phyloP scores from a whole-genome alignment of 2,797 vertebrate genomes.

The Artibeus lituratus region DNA sequence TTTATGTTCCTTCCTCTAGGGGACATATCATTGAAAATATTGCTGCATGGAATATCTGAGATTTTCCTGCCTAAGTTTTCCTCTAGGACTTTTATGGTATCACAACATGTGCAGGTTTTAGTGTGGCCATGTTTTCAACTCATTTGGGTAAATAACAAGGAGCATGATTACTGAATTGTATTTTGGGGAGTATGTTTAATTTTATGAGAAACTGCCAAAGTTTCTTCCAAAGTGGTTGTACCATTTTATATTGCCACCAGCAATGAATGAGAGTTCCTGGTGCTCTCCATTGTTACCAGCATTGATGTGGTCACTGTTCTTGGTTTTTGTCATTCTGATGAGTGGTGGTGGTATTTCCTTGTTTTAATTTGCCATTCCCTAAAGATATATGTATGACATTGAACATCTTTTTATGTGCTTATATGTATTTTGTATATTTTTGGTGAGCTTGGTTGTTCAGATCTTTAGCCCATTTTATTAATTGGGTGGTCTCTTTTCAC shows the following conservation, averaged over 20 bases:
- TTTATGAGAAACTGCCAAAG: neutral
- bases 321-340: neutral
- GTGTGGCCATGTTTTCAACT: neutral
- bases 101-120: neutral
- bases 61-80: too few species aligned
- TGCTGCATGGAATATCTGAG: too few species aligned
- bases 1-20: too few species aligned
- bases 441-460: neutral
- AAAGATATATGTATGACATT: too few species aligned
- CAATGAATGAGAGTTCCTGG: neutral
- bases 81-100: too few species aligned
- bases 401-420: neutral
- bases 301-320: neutral
- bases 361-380: neutral
- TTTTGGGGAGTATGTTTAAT: neutral
- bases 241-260: neutral
- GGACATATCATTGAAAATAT: too few species aligned
- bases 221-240: neutral
- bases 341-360: neutral
- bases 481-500: neutral
- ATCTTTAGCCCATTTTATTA: neutral
- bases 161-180: neutral
- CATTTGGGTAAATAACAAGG: neutral
- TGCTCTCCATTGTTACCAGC: too few species aligned
- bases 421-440: neutral